Percentiles rank a stretch among this genome's conserved stretches.
phyloP scores from a whole-genome alignment of 2,113 vertebrate genomes.

The Sylvietta virens region DNA sequence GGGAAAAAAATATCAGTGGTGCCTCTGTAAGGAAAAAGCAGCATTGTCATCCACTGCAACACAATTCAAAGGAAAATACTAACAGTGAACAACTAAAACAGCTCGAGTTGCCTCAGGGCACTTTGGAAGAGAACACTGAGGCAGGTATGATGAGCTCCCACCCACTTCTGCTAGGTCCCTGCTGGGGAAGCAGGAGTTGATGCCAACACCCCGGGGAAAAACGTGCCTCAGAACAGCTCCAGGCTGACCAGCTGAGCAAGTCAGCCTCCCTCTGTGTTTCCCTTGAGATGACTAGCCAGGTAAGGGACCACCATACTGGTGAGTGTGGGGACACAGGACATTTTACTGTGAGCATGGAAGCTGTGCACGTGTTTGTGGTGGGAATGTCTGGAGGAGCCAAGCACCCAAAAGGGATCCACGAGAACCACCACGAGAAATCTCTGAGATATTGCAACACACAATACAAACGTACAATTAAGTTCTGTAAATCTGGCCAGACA shows the following conservation, averaged over 20 bases:
- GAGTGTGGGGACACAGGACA: fast-evolving
- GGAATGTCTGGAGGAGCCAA: not conserved
- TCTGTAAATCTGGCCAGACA: conserved; percentile 26
- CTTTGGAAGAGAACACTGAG: not conserved
- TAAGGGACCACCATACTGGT: not conserved
- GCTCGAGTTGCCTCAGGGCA: not conserved
- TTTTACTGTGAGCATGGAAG: fast-evolving
- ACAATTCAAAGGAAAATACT: not conserved
- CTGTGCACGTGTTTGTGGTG: not conserved
- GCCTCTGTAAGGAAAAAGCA: not conserved
- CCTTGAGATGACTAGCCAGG: not conserved
- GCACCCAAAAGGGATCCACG: not conserved
- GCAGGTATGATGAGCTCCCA: not conserved
- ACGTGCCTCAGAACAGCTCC: not conserved
- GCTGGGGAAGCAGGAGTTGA: not conserved
- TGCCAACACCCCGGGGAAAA: not conserved
- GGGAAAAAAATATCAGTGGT: fast-evolving
- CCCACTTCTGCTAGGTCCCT: not conserved
- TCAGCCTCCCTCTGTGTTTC: not conserved
- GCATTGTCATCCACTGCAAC: not conserved
- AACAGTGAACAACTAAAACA: not conserved
- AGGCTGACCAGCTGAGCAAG: not conserved
- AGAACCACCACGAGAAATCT: not conserved
- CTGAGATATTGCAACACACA: conserved; percentile 16
- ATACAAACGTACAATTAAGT: not conserved